phyloP scores from a whole-genome alignment of 1,140 invertebrate genomes.

The Drosophila tropicalis region DNA sequence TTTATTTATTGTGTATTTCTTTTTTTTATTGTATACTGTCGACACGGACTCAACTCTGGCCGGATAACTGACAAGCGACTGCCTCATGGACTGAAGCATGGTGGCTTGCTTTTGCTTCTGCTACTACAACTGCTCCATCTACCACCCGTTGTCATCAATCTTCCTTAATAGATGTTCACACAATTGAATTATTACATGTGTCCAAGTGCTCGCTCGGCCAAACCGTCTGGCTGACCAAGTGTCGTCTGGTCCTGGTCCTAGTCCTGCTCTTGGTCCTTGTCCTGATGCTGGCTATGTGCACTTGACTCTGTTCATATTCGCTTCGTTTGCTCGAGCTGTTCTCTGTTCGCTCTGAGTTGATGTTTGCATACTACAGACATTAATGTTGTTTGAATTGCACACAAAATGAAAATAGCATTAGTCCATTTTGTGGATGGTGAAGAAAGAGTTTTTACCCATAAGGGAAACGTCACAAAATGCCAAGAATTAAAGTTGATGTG shows the following conservation, averaged over 20 bases:
- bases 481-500: constrained; percentile 13
- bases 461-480: constrained; percentile 1
- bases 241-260: not conserved
- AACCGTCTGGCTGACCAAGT: constrained; percentile 42
- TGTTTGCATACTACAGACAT: constrained; percentile 65
- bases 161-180: constrained; percentile 82
- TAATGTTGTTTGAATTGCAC: constrained; percentile 63
- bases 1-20: constrained; percentile 64
- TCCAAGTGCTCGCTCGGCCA: constrained; percentile 75
- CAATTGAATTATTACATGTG: constrained; percentile 82
- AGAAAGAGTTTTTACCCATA: constrained; percentile 4
- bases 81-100: constrained; percentile 19
- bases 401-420: constrained; percentile 58
- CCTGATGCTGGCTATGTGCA: constrained; percentile 19
- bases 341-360: constrained; percentile 16
- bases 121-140: constrained; percentile 23
- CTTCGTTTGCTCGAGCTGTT: constrained; percentile 10
- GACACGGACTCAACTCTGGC: constrained; percentile 38
- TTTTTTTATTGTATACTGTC: constrained; percentile 18
- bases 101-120: constrained; percentile 3
- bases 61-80: constrained; percentile 28
- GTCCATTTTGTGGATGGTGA: constrained; percentile 30
- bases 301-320: constrained; percentile 52
- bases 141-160: constrained; percentile 71
- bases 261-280: no score